Base-by-base conservation (phyloP, 1,140 invertebrate genomes). In the Aricia agestis region DNA sequence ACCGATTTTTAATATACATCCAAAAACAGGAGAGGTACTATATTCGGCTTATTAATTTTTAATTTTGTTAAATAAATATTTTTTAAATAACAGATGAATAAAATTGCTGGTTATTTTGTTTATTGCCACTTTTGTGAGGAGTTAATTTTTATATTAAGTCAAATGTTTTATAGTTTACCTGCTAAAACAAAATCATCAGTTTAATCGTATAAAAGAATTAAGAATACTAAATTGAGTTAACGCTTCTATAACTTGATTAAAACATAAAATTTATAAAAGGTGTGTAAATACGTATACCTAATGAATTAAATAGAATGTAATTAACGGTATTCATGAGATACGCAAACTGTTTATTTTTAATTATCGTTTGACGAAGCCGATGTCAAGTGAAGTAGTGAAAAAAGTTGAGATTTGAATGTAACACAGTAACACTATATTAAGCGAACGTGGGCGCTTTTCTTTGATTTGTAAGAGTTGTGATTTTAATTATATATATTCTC, bases 331-430 rank as follows among this genome's bases (percentile, higher is more conserved):
- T 63, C 19, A n/a, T 25, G 18, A 63, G 45, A 52, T 13, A 52
- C 13, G 45, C 59, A 19, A n/a, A n/a, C n/a, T 63, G 19, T 63
- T 63, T 63, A 63, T 63, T 63, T 63, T 63, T 63, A 17, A 19
- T 59, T 59, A 59, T 19, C 58, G 58, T 19, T 6, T 63, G 18
- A 11, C 3, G 59, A 25, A 25, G 59, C 59, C 59, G 59, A 25
- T 63, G 59, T 63, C 59, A 63, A 19, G 59, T 63, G 18, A 63
- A 63, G 59, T 63, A 63, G 17, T 25, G 31, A 19, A 63, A 25
- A 19, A 19, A 63, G 18, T 25, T 63, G 59, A 19, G 59, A 18
- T 63, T 63, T 7, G 45, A 52, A 52, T 52, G 11, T n/a, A 42
- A 42, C 41, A 42, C 1, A 9, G 41, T 42, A 42, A 42, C 41